Base-by-base conservation (phyloP, 1,140 invertebrate genomes). In the Zaprionus capensis region DNA sequence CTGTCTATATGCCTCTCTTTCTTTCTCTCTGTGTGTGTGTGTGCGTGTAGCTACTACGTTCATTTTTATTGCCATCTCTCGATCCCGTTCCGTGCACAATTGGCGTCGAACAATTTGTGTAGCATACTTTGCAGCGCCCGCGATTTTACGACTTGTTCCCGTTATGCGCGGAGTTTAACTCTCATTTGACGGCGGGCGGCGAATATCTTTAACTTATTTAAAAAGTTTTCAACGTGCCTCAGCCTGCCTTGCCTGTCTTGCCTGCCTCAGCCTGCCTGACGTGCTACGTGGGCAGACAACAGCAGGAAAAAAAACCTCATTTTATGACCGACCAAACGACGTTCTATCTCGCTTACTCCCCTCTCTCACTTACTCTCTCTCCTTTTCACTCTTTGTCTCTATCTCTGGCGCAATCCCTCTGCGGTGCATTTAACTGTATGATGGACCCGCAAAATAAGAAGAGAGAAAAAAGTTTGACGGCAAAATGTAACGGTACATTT, bases 211-310 rank as follows among this genome's bases (percentile, higher is more conserved):
- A 88, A 88, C 71, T 88, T 84, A 78, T 80, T 81, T 71, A 81
- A 84, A 88, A 87, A 87, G 84, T 87, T 87, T 81, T 57, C 83
- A 86, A 87, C 80, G 80, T 81, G 79, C 71, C 79, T 46, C 31
- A 34, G 67, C 77, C 59, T 77, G 67, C 41, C 9, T 31, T 46
- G 61, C 41, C 22, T 31, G 31, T 22, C 62, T 67, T 41, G 61
- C 26, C 20, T 28, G 24, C 31, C 62, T 67, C 7, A 2, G 67
- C 77, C 64, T 77, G 72, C 49, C 9, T 31, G 38, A 24, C 41
- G 41, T 38, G 36, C 41, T 44, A 44, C 41, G 41, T 44, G 41
- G 41, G 41, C 41, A 5, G n/a, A 46, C 41, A 55, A 71, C 28
- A 55, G 56, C 34, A 56, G 31, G 31, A 41, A 22, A 67, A 15